These are phyloP conservation scores for Eupithecia subfuscata DNA, from an alignment of 2,888 invertebrate genomes.

Conservation along the genomic window DNA sequence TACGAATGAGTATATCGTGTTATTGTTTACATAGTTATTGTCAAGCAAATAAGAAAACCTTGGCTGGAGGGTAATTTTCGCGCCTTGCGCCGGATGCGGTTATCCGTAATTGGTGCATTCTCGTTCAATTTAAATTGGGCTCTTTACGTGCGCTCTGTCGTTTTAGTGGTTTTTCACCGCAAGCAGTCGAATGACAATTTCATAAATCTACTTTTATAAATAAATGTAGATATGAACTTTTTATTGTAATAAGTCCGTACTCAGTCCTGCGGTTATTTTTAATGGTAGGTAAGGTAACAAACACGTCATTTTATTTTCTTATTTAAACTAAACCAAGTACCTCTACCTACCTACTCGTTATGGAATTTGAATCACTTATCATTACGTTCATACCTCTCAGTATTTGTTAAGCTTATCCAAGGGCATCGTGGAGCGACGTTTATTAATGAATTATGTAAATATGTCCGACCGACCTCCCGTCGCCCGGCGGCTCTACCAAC, in stretches of 20 bases:
- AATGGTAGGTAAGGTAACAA: background rate
- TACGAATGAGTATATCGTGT: background rate
- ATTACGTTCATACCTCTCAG: conserved; percentile 57
- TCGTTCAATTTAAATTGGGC: conserved; percentile 57
- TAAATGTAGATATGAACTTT: background rate
- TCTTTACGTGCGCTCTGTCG: conserved; percentile 56
- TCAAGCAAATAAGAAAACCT: conserved; percentile 35
- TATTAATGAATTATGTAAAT: conserved; percentile 81
- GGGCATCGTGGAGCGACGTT: conserved; percentile 72
- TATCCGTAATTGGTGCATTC: conserved; percentile 60
- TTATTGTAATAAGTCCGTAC: background rate
- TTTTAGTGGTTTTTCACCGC: conserved; percentile 54
- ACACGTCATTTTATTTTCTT: background rate
- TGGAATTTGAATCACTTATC: conserved; percentile 53
- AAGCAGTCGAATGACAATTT: conserved; percentile 41
- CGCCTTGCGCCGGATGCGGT: conserved; percentile 77
- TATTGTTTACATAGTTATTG: conserved; percentile 1
- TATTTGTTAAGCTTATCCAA: conserved; percentile 76
- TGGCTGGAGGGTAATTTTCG: conserved; percentile 58
- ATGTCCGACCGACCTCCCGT: conserved; percentile 58
- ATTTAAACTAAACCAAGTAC: background rate
- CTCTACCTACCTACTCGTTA: conserved; percentile 9
- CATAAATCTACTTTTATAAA: conserved; percentile 7
- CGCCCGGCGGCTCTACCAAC: conserved; percentile 57
- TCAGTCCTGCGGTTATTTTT: background rate